Base-by-base conservation (phyloP, 2,797 vertebrate species). In the Molossus molossus region DNA sequence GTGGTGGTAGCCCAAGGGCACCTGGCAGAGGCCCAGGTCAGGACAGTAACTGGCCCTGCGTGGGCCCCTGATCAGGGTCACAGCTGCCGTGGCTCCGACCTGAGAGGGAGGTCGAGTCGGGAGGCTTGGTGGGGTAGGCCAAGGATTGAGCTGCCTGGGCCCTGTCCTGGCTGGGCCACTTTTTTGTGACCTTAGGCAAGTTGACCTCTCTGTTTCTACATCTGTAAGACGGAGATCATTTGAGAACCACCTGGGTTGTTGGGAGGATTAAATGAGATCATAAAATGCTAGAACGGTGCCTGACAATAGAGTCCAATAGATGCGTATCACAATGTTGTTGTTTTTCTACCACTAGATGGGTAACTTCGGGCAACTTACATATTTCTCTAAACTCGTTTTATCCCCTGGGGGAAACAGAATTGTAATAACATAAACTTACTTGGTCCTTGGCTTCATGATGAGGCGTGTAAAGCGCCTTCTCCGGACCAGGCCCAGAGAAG, bases 351-450 rank as follows among this genome's bases (percentile, higher is more conserved):
- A 73, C n/a, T 73, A 64, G 50, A 3, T 64, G 83, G 64, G 20
- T 58, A 81, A 72, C 29, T 73, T 50, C 50, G 37, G 20, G 27
- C 4, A 67, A n/a, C 27, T 45, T 76, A 76, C 15, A 3, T 17
- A 33, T 64, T 88, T 91, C 33, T 87, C 48, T 87, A 85, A 88
- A 77, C 5, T 15, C 57, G 3, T 88, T 77, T 89, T 69, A 55
- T 73, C 53, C 87, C n/a, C 23, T 70, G 37, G 27, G 60, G 37
- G 29, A 79, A 40, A 48, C 5, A 25, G 6, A 33, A 80, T 88
- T 17, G 29, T 33, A 75, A 37, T 83, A 67, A 91, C 48, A 20
- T 33, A 9, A 18, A 62, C 53, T 88, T 27, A 27, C 55, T 53
- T 45, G 10, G 65, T 37, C 62, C 65, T 53, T 48, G 21, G 62